phyloP scores from a whole-genome alignment of 2,113 vertebrate genomes.

The Stictonetta naevosa region DNA sequence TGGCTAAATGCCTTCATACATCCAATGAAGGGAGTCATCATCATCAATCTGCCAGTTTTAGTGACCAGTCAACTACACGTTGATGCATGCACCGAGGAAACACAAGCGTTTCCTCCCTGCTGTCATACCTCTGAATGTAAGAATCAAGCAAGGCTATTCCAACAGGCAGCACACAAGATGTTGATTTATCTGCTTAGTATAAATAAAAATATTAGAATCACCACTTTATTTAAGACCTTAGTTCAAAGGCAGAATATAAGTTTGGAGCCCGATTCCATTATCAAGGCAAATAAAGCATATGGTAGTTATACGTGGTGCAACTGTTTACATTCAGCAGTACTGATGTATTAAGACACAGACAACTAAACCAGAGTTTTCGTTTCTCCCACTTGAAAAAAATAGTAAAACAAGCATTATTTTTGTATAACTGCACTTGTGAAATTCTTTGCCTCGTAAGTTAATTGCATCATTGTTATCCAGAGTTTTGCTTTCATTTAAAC shows the following conservation, averaged over 20 bases:
- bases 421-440: not conserved
- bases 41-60: constrained; percentile 61
- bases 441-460: not conserved
- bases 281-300: not conserved
- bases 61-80: constrained; percentile 46
- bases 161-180: not conserved
- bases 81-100: constrained; percentile 13
- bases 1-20: constrained; percentile 58
- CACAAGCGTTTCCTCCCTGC: constrained; percentile 3
- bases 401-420: not conserved
- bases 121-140: not conserved
- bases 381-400: not conserved
- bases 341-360: not conserved
- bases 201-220: constrained; percentile 16
- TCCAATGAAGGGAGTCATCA: constrained; percentile 30
- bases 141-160: constrained; percentile 11
- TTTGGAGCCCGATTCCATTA: constrained; percentile 14
- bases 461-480: not conserved
- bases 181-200: constrained; percentile 2
- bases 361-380: not conserved
- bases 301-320: not conserved
- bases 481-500: not conserved
- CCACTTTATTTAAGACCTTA: constrained; percentile 1
- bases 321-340: not conserved
- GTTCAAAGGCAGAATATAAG: constrained; percentile 5